Percentiles rank a stretch among this genome's conserved stretches.
phyloP scores from a whole-genome alignment of 2,888 invertebrate species.

The Adelognathus sp. region DNA sequence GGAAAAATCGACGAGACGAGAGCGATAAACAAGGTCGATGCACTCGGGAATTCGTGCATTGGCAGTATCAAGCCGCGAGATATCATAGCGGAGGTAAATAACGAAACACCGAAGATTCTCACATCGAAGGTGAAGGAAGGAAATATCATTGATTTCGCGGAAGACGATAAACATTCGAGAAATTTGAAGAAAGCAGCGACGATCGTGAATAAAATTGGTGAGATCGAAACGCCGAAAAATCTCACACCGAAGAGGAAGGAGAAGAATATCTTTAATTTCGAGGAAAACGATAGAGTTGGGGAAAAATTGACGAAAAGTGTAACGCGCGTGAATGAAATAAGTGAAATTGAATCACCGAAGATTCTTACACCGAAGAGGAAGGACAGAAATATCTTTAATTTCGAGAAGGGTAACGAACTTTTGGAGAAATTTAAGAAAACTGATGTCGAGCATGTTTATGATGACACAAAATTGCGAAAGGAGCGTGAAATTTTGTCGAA shows the following conservation, averaged over 20 bases:
- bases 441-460: slow-evolving; percentile 30
- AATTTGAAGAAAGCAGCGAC: not conserved
- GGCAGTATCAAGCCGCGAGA: not conserved
- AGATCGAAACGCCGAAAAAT: slow-evolving; percentile 28
- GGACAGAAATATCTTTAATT: not conserved
- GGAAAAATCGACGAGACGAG: slow-evolving; percentile 11
- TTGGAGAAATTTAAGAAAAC: not conserved
- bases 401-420: not conserved
- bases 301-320: slow-evolving; percentile 1
- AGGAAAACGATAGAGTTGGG: not conserved
- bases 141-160: slow-evolving; percentile 1
- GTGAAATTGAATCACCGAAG: slow-evolving; percentile 23
- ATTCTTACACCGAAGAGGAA: slow-evolving; percentile 1
- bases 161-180: not conserved
- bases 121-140: slow-evolving; percentile 1
- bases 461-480: slow-evolving; percentile 32
- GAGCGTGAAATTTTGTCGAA: slow-evolving; percentile 8
- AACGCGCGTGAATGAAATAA: too few species aligned
- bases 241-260: not conserved
- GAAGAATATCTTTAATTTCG: not conserved
- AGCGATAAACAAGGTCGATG: slow-evolving; percentile 19
- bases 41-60: not conserved
- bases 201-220: not conserved
- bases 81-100: not conserved
- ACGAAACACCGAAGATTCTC: slow-evolving; percentile 21